A percentile compares a stretch with the other conserved stretches of the same genome.
phyloP scores from a whole-genome alignment of 2,888 invertebrate genomes.

The Terebella lapidaria region DNA sequence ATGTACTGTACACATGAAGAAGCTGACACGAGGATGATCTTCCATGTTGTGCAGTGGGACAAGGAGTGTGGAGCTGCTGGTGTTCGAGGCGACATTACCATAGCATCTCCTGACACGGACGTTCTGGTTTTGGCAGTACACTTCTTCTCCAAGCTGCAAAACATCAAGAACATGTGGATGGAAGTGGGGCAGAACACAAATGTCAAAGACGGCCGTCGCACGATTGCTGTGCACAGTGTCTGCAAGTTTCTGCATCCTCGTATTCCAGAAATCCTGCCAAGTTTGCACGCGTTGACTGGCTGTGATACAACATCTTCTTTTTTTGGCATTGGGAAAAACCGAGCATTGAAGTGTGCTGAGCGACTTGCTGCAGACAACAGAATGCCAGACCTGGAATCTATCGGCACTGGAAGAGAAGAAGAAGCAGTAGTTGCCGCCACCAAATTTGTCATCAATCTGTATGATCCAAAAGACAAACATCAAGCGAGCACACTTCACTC shows the following conservation, averaged over 20 bases:
- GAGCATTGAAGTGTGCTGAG: neutral
- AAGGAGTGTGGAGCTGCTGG: neutral
- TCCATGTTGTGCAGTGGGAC: neutral
- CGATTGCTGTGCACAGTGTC: neutral
- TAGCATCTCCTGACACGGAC: neutral
- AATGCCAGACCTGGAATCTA: neutral
- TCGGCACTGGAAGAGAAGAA: neutral
- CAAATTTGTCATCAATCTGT: neutral
- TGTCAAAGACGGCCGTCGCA: neutral
- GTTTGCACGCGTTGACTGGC: neutral
- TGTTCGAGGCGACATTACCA: neutral
- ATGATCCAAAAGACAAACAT: neutral
- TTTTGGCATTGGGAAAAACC: neutral
- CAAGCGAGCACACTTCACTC: neutral
- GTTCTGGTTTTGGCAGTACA: neutral
- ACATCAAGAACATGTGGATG: neutral
- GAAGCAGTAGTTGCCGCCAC: neutral
- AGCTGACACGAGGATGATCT: too few species aligned
- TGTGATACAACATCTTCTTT: neutral
- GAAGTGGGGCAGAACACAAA: neutral
- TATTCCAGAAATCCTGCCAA: neutral
- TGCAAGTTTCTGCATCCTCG: neutral
- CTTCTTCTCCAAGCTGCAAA: neutral
- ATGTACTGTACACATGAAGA: neutral
- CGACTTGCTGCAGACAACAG: neutral